Evolutionary conservation across 2,797 vertebrate species (phyloP).

Genomic region (Fundulus diaphanus): DNA sequence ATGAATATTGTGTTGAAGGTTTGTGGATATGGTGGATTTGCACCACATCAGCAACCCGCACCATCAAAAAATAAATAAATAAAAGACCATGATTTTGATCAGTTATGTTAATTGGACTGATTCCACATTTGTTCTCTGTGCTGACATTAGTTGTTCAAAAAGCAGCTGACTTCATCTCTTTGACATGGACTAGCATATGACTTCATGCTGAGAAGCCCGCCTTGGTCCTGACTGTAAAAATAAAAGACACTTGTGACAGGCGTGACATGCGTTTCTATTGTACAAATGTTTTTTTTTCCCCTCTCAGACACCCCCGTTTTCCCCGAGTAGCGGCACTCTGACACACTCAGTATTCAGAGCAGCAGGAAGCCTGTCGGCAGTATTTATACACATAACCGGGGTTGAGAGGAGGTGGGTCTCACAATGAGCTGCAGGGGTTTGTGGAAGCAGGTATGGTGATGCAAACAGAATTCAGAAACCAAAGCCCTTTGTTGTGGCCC

Average conservation of each 20-base stretch:
- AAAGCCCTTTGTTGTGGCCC: conserved; percentile 45
- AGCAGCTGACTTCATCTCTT: conserved; percentile 27
- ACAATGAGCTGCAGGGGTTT: conserved; percentile 70
- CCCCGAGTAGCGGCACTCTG: conserved; percentile 56
- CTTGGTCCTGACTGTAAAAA: conserved; percentile 51
- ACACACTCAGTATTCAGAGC: conserved; percentile 70
- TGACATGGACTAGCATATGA: conserved; percentile 32
- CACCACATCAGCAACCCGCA: not conserved
- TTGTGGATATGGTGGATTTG: not conserved
- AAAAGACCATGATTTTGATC: conserved; percentile 7
- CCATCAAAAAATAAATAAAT: no score
- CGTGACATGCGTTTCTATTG: conserved; percentile 57
- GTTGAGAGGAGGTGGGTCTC: conserved; percentile 72
- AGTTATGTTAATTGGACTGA: conserved; percentile 14
- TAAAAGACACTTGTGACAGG: conserved; percentile 66
- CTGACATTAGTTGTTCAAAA: conserved; percentile 15
- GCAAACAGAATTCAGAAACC: conserved; percentile 50
- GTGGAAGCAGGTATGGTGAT: conserved; percentile 61
- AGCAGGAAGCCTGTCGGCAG: conserved; percentile 61
- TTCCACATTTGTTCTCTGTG: conserved; percentile 8
- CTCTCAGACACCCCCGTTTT: conserved; percentile 53
- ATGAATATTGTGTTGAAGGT: not conserved
- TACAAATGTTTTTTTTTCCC: conserved; percentile 65
- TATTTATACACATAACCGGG: conserved; percentile 76
- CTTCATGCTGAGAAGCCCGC: conserved; percentile 49